phyloP scores from a whole-genome alignment of 2,113 vertebrate genomes.

The Anoplopoma fimbria region DNA sequence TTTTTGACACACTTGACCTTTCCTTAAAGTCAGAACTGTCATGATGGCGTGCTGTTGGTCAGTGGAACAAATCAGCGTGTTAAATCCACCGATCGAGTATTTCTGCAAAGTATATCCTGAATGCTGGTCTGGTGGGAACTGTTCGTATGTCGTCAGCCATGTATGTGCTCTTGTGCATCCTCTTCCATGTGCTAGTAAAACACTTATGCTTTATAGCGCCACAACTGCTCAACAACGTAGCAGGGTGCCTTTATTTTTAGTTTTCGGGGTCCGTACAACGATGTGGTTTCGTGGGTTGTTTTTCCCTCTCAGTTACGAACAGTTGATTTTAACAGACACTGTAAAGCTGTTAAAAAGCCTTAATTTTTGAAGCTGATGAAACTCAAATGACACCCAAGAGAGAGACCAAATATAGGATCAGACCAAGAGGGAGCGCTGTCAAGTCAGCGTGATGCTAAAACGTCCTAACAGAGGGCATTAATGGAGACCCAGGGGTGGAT shows the following conservation, averaged over 20 bases:
- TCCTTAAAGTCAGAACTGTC: too few species aligned
- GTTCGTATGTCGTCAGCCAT: neutral
- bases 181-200: too few species aligned
- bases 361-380: conserved; percentile 31
- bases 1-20: neutral
- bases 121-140: neutral
- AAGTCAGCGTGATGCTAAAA: conserved; percentile 25
- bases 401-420: conserved; percentile 24
- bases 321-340: neutral
- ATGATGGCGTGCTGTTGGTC: too few species aligned
- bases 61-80: too few species aligned
- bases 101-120: neutral
- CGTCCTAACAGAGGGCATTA: conserved; percentile 1
- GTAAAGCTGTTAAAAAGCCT: conserved; percentile 2
- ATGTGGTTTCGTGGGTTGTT: neutral
- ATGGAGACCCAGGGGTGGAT: neutral
- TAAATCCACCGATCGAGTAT: neutral
- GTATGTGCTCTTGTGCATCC: neutral
- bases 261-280: neutral
- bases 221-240: neutral
- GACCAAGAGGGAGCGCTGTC: neutral
- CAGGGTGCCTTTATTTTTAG: neutral
- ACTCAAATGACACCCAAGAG: conserved; percentile 8
- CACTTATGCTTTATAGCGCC: neutral
- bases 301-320: neutral